Evolutionary conservation across 1,140 invertebrate species (phyloP), one percentile per base, ranked within the genome.

Genomic region (Trinorchestia longiramus): DNA sequence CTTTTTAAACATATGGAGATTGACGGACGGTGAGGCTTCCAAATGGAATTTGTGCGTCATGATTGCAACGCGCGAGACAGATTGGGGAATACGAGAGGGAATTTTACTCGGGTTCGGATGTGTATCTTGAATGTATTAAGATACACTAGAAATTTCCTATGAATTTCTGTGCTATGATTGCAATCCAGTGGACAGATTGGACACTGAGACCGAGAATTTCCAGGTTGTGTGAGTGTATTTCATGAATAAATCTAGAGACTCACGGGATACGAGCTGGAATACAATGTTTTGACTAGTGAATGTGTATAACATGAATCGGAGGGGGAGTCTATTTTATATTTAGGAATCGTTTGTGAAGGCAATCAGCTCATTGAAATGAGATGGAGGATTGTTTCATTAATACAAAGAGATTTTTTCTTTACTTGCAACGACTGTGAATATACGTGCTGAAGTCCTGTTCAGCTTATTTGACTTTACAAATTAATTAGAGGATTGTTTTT

Each of bases 1-100:
- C 88, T 91, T 91, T 91, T 91, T 42, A 91, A 91, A 91, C 88
- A 91, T 91, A 91, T 91, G 88, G 41, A 91, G 43, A 91, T 91
- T 91, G 88, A 91, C 88, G 88, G 88, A 43, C 88, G 88, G 88
- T 91, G 88, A 91, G 19, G 88, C 88, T 1, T 91, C 88, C 41
- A 43, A 43, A 91, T 91, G 43, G 88, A 91, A 91, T 91, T 91
- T 91, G 88, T 11, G 41, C 11, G 41, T 36, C 88, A 91, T 91
- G 88, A 91, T 91, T 91, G 88, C 88, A 91, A 91, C 43, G 43
- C 4, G 8, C 43, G 88, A 91, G 88, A 91, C 88, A 91, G 88
- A 91, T 91, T 91, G 88, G 43, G 43, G 88, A 77, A 77, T 77
- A 77, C 62, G 62, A 36, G 62, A 77, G 62, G 62, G 62, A 77